Conservation (phyloP, 35 echinoderm and acorn worm genomes). For the Eucidaris tribuloides region DNA sequence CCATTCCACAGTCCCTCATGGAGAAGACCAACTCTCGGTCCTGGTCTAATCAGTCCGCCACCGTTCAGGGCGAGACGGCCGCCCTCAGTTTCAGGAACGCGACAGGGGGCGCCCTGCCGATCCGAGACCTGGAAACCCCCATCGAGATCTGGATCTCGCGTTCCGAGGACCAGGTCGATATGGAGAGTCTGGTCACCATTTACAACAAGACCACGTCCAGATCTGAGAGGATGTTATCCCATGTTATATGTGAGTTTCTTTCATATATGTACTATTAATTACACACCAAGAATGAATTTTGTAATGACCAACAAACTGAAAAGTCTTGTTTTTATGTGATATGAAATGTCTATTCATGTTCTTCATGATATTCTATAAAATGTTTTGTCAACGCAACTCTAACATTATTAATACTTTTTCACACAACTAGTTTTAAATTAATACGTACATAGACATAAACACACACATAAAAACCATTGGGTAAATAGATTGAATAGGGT, state of each 20-base stretch:
- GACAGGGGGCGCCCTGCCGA: slow-evolving; percentile 50
- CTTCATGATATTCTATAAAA: too few species aligned
- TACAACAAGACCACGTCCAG: slow-evolving; percentile 49
- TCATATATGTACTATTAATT: neutral
- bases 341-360: too few species aligned
- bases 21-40: slow-evolving; percentile 73
- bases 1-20: slow-evolving; percentile 38
- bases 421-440: too few species aligned
- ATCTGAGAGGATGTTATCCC: slow-evolving; percentile 46
- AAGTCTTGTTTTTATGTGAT: too few species aligned
- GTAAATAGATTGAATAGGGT: too few species aligned
- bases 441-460: too few species aligned
- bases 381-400: too few species aligned
- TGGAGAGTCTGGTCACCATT: slow-evolving; percentile 21
- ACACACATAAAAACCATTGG: too few species aligned
- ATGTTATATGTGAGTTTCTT: slow-evolving; percentile 56
- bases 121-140: slow-evolving; percentile 70
- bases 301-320: too few species aligned
- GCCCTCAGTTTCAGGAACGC: slow-evolving; percentile 66
- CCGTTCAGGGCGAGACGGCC: slow-evolving; percentile 52
- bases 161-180: slow-evolving; percentile 40
- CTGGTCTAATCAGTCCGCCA: slow-evolving; percentile 64
- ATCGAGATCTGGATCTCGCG: slow-evolving; percentile 61
- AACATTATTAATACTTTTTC: too few species aligned
- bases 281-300: too few species aligned